These are phyloP conservation scores for Onychomys arenicola DNA, from an alignment of 2,797 vertebrate genomes.

Conservation along the genomic window DNA sequence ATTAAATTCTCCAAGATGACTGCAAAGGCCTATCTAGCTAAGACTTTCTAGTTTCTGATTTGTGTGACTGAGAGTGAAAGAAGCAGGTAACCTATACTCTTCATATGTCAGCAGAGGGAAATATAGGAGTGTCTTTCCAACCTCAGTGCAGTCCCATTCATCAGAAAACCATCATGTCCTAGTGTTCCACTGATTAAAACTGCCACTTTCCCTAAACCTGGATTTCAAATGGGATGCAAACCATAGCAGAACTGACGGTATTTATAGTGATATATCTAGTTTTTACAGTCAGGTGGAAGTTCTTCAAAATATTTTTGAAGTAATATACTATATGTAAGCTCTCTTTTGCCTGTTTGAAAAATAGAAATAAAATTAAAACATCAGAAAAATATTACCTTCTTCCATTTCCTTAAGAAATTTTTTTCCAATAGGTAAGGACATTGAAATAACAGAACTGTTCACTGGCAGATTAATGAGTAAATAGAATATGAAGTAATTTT, in stretches of 20 bases:
- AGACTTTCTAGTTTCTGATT: not conserved
- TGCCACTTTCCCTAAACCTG: not conserved
- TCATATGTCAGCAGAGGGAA: not conserved
- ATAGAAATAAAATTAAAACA: not conserved
- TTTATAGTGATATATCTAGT: too few relatives aligned
- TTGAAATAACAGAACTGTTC: not conserved
- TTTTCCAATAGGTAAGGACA: not conserved
- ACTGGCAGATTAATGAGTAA: not conserved
- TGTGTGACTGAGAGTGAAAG: not conserved
- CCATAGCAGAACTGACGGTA: not conserved
- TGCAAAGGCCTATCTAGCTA: fast-evolving
- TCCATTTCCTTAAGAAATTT: not conserved
- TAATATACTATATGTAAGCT: too few relatives aligned
- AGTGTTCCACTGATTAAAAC: not conserved
- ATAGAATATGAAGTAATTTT: too few relatives aligned
- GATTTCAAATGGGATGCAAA: not conserved
- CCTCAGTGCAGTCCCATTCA: not conserved
- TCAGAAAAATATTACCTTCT: not conserved
- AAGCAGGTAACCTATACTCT: not conserved
- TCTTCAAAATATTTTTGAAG: not conserved
- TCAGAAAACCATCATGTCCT: not conserved
- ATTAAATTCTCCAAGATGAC: not conserved
- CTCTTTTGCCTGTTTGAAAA: not conserved
- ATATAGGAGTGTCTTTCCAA: too few relatives aligned
- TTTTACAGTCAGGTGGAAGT: too few relatives aligned